Base-by-base conservation (phyloP, 23 tunicate genomes). In the Trididemnum clinides region DNA sequence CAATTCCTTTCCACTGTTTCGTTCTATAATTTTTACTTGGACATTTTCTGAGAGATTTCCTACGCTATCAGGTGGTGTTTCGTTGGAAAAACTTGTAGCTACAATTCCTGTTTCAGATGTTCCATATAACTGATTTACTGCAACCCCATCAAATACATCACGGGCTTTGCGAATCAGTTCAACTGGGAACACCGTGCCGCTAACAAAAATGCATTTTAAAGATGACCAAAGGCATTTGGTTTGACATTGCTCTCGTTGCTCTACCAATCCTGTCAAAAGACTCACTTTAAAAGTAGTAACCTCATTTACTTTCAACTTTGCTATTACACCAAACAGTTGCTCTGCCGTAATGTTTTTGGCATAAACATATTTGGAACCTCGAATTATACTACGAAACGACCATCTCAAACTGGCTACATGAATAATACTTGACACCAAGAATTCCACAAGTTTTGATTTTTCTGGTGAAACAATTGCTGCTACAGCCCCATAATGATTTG, bases 1-100 rank as follows among this genome's bases (percentile, higher is more conserved):
- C 0, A 93, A 80, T 64, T 84, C 98, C 33, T 64, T 30, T 21
- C 88, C 88, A 27, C 54, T 88, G 19, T 71, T 64, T 6, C 34
- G 37, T 51, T 93, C 90, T 0, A 88, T 70, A 28, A 87, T 54
- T 83, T 92, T 64, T 18, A 39, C 5, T 31, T 66, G 37, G 5
- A 4, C 31, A 23, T 29, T 66, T 15, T 37, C 3, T 3, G 22
- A 3, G 18, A 66, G 75, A 20, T 29, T 3, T 20, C 75, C 75
- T 29, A 66, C 75, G 31, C 75, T 66, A n/a, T 23, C n/a, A 5
- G 37, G 7, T 4, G 75, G 75, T 29, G 37, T 4, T 66, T 31
- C 22, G 75, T 66, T 66, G 37, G 75, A 28, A 66, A 3, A 20
- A 29, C 75, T 37, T 7, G n/a, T 37, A 66, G 75, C 10, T 3